Evolutionary conservation across 2,888 invertebrate genomes (phyloP).

Genomic region (Acrobeloides nanus): DNA sequence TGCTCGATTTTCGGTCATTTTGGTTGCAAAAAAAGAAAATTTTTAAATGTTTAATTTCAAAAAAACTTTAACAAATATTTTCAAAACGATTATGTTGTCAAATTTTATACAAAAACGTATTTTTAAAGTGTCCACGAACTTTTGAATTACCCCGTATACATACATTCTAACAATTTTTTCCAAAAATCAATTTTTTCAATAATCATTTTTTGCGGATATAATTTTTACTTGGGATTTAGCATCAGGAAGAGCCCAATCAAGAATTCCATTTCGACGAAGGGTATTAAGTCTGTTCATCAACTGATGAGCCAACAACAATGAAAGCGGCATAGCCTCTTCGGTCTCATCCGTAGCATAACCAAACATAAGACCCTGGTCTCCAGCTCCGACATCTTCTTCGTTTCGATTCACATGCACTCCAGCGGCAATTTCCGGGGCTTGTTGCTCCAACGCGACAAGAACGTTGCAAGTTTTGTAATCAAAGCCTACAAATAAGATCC

Average conservation of each 20-base stretch:
- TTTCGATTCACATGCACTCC: conserved; percentile 71
- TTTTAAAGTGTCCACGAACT: too few species aligned
- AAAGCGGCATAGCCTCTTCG: conserved; percentile 91
- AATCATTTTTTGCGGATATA: too few species aligned
- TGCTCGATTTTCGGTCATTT: too few species aligned
- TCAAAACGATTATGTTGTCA: too few species aligned
- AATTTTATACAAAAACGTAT: too few species aligned
- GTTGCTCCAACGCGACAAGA: conserved; percentile 88
- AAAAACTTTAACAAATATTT: too few species aligned
- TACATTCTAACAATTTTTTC: too few species aligned
- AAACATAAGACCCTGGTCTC: conserved; percentile 89
- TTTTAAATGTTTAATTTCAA: too few species aligned
- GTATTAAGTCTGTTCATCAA: conserved; percentile 82
- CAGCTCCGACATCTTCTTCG: conserved; percentile 85
- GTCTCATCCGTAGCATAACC: conserved; percentile 94
- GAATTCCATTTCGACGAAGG: conserved; percentile 73
- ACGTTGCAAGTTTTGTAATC: conserved; percentile 99
- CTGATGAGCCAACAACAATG: conserved; percentile 83
- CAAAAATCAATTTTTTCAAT: too few species aligned
- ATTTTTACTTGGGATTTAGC: conserved; percentile 79
- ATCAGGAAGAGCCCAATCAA: conserved; percentile 91
- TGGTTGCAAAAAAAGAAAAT: too few species aligned
- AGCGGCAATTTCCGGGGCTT: conserved; percentile 87
- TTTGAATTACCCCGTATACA: too few species aligned
- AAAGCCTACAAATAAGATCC: too few species aligned